Evolutionary conservation across 2,113 vertebrate species (phyloP).

Genomic region (Puffinus mauretanicus): DNA sequence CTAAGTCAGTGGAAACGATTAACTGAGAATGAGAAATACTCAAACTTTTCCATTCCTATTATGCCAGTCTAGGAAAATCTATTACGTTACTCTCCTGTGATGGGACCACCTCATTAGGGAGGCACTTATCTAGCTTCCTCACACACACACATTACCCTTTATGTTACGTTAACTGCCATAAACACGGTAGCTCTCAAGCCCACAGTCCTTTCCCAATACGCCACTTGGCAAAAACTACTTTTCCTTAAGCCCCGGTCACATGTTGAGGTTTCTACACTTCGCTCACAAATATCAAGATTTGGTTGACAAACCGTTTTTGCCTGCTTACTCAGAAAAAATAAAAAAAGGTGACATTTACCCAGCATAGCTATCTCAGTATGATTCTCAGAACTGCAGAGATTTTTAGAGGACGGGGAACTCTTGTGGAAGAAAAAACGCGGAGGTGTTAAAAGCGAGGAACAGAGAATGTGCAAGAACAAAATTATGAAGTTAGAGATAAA

Average conservation of each 20-base stretch:
- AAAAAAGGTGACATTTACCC: background rate
- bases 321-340: background rate
- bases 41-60: constrained; percentile 11
- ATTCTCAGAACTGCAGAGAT: background rate
- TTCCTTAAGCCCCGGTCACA: background rate
- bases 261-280: background rate
- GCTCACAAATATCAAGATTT: background rate
- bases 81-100: background rate
- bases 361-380: background rate
- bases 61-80: background rate
- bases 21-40: background rate
- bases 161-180: background rate
- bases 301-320: background rate
- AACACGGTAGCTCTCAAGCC: background rate
- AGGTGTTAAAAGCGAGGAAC: background rate
- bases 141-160: background rate
- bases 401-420: background rate
- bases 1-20: constrained; percentile 12
- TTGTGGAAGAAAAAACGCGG: background rate
- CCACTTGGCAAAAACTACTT: background rate
- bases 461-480: background rate
- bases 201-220: background rate
- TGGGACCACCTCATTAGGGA: background rate
- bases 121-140: background rate
- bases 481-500: background rate